phyloP scores from a whole-genome alignment of 1,140 invertebrate genomes.

The Asbolus verrucosus region DNA sequence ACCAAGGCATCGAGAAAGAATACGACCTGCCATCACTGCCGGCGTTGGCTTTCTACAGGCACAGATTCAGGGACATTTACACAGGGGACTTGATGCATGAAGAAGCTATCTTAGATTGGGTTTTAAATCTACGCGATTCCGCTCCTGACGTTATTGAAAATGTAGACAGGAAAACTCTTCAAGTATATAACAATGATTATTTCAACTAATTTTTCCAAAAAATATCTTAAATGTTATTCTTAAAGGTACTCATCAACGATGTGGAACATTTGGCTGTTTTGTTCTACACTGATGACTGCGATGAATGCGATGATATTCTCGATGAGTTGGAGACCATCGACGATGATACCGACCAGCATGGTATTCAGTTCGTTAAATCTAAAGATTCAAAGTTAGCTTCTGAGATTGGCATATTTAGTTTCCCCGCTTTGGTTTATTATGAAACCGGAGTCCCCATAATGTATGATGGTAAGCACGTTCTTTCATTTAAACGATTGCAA shows the following conservation, averaged over 20 bases:
- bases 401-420: conserved; percentile 91
- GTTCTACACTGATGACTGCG: conserved; percentile 91
- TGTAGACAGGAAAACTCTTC: conserved; percentile 90
- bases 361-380: conserved; percentile 91
- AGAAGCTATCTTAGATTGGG: conserved; percentile 91
- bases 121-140: conserved; percentile 85
- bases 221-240: too few relatives aligned
- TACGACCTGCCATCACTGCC: conserved; percentile 88
- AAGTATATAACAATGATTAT: conserved; percentile 63
- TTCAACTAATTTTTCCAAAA: too few relatives aligned
- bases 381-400: conserved; percentile 90
- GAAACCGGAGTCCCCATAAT: conserved; percentile 93
- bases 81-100: conserved; percentile 90
- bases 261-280: conserved; percentile 93
- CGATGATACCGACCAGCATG: conserved; percentile 91
- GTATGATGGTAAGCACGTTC: conserved; percentile 85
- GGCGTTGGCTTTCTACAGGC: conserved; percentile 88
- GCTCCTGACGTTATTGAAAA: conserved; percentile 91
- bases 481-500: not conserved
- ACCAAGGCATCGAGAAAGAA: conserved; percentile 88
- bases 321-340: conserved; percentile 94
- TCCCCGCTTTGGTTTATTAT: conserved; percentile 91
- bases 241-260: conserved; percentile 83
- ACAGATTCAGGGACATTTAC: conserved; percentile 88
- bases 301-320: conserved; percentile 84